Percentiles rank a stretch among this genome's conserved stretches.
Evolutionary conservation across 1,140 invertebrate species (phyloP).

Genomic region (Eubasilissa regina): DNA sequence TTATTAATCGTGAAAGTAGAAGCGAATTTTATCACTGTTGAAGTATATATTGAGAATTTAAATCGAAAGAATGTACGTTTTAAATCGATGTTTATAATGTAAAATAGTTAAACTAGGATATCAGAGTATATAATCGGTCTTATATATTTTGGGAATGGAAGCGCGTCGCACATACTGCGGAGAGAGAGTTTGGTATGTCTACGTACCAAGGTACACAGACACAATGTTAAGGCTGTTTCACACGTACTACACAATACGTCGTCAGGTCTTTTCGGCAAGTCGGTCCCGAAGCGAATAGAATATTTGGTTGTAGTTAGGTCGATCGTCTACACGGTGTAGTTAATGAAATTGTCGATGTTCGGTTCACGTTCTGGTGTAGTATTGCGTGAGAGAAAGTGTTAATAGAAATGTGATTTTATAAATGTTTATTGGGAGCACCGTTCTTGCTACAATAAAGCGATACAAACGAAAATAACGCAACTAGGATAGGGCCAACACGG

Average conservation of each 20-base stretch:
- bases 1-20: slow-evolving; percentile 51
- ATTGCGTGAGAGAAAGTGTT: background rate
- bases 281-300: too few relatives aligned
- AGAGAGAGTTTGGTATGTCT: too few relatives aligned
- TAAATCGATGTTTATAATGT: slow-evolving; percentile 60
- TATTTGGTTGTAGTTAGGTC: background rate
- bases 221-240: slow-evolving; percentile 31
- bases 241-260: slow-evolving; percentile 17
- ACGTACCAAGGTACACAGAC: slow-evolving; percentile 7
- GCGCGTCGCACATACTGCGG: slow-evolving; percentile 4
- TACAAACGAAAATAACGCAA: slow-evolving; percentile 46
- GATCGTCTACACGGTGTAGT: slow-evolving; percentile 17
- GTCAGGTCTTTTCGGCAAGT: background rate
- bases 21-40: slow-evolving; percentile 59
- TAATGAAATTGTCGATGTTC: slow-evolving; percentile 7
- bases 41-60: slow-evolving; percentile 57
- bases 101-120: slow-evolving; percentile 52
- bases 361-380: background rate
- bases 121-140: slow-evolving; percentile 47
- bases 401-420: slow-evolving; percentile 25
- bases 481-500: slow-evolving; percentile 31
- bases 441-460: slow-evolving; percentile 41
- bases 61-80: slow-evolving; percentile 58
- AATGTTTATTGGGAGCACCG: slow-evolving; percentile 44
- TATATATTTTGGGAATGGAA: slow-evolving; percentile 35